Evolutionary conservation across 2,797 vertebrate genomes (phyloP).

Genomic region (Characodon lateralis): DNA sequence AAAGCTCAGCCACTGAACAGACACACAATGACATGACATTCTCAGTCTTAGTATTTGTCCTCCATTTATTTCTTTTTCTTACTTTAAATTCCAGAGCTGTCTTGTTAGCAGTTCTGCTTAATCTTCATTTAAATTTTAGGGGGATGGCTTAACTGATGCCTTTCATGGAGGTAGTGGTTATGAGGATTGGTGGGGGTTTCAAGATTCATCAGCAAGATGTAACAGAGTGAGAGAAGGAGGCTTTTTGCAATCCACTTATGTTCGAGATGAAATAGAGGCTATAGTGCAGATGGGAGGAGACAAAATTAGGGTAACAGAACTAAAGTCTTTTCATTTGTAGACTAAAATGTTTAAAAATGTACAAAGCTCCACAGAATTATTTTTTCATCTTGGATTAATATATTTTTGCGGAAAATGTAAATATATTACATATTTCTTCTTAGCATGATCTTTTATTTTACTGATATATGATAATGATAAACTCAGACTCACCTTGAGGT

Average conservation of each 20-base stretch:
- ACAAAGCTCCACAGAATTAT: not conserved
- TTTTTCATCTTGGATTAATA: not conserved
- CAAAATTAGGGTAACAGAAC: conserved; percentile 1
- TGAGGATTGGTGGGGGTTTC: conserved; percentile 33
- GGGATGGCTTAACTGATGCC: conserved; percentile 47
- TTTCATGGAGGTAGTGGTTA: conserved; percentile 52
- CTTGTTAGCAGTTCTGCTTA: conserved; percentile 44
- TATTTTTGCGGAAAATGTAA: not conserved
- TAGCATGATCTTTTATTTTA: not conserved
- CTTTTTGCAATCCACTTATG: conserved; percentile 7
- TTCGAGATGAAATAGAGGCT: not conserved
- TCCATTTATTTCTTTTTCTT: not conserved
- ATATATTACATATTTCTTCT: not conserved
- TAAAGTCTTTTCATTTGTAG: not conserved
- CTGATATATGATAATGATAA: not conserved
- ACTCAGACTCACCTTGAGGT: not conserved
- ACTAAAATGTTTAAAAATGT: not conserved
- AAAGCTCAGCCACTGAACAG: not conserved
- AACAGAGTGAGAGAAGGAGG: conserved; percentile 15
- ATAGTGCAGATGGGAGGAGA: not conserved
- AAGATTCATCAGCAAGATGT: conserved; percentile 18
- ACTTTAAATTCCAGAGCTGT: conserved; percentile 1
- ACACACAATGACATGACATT: not conserved
- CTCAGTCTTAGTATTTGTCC: not conserved
- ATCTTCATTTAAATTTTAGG: conserved; percentile 75